Conservation (phyloP, 1,140 invertebrate genomes). For the Sogatella furcifera region DNA sequence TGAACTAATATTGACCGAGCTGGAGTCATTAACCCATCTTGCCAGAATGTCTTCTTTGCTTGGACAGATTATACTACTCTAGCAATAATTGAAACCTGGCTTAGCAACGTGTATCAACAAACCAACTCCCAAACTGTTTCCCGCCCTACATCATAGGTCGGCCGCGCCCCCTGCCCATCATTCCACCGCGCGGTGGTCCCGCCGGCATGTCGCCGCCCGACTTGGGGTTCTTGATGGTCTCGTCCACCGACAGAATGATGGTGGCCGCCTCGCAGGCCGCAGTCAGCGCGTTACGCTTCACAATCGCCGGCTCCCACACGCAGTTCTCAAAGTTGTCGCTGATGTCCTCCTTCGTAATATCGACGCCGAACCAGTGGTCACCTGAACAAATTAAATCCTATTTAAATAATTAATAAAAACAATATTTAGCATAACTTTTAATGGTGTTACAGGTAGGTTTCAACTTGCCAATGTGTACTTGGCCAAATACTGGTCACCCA, state of each 20-base stretch:
- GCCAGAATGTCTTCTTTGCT: too few species aligned
- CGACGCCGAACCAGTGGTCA: constrained; percentile 89
- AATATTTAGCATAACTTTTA: too few species aligned
- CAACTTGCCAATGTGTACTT: too few species aligned
- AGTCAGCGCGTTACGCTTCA: constrained; percentile 94
- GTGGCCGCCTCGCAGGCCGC: constrained; percentile 94
- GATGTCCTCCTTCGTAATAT: constrained; percentile 88
- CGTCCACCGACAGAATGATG: constrained; percentile 92
- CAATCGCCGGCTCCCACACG: constrained; percentile 95
- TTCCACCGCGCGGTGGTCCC: constrained; percentile 2
- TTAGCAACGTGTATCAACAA: too few species aligned
- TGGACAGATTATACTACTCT: too few species aligned
- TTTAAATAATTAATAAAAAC: too few species aligned
- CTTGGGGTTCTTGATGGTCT: constrained; percentile 91
- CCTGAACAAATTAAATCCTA: constrained; percentile 32
- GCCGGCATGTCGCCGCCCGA: constrained; percentile 39
- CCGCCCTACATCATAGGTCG: background rate
- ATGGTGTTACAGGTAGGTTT: too few species aligned
- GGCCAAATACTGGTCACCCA: too few species aligned
- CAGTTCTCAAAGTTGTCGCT: constrained; percentile 87
- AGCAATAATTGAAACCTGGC: too few species aligned
- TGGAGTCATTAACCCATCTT: too few species aligned
- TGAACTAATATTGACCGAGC: too few species aligned
- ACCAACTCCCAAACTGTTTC: too few species aligned
- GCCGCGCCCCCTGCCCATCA: constrained; percentile 6